Conservation (phyloP, 2,888 invertebrate species). For the Encarsia formosa region DNA sequence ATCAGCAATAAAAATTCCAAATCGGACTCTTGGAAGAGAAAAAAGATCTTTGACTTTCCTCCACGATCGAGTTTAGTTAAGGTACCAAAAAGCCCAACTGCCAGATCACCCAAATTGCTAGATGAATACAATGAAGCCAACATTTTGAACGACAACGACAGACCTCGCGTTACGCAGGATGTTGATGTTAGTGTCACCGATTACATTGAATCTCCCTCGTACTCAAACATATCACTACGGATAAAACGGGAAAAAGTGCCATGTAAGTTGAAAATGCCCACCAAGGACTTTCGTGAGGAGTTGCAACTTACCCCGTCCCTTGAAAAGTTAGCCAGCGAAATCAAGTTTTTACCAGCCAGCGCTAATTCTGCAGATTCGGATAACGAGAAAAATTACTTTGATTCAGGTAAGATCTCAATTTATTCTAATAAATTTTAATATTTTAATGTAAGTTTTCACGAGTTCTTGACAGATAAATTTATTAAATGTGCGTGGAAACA, state of each 20-base stretch:
- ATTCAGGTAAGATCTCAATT: constrained; percentile 14
- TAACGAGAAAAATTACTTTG: constrained; percentile 14
- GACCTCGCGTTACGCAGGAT: constrained; percentile 1
- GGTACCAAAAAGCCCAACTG: constrained; percentile 26
- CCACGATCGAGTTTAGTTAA: constrained; percentile 19
- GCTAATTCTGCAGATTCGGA: constrained; percentile 11
- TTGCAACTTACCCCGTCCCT: constrained; percentile 40
- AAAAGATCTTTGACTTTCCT: constrained; percentile 29
- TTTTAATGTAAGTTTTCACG: too few relatives aligned
- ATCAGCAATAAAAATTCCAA: constrained; percentile 2
- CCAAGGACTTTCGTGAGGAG: constrained; percentile 30
- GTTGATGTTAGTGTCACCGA: constrained; percentile 9
- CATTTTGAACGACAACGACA: constrained; percentile 36
- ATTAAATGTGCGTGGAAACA: too few relatives aligned
- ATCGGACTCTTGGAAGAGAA: constrained; percentile 17
- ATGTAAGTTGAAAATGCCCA: constrained; percentile 32
- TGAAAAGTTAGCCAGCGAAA: constrained; percentile 45
- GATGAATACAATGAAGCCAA: constrained; percentile 44
- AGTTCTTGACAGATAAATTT: too few relatives aligned
- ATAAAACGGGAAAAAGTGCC: constrained; percentile 31
- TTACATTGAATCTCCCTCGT: constrained; percentile 34
- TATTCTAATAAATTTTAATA: background rate
- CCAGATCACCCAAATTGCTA: constrained; percentile 38
- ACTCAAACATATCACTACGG: constrained; percentile 37
- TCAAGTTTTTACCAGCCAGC: constrained; percentile 41